Evolutionary conservation across 2,113 vertebrate genomes (phyloP).

Genomic region (Phalacrocorax carbo): DNA sequence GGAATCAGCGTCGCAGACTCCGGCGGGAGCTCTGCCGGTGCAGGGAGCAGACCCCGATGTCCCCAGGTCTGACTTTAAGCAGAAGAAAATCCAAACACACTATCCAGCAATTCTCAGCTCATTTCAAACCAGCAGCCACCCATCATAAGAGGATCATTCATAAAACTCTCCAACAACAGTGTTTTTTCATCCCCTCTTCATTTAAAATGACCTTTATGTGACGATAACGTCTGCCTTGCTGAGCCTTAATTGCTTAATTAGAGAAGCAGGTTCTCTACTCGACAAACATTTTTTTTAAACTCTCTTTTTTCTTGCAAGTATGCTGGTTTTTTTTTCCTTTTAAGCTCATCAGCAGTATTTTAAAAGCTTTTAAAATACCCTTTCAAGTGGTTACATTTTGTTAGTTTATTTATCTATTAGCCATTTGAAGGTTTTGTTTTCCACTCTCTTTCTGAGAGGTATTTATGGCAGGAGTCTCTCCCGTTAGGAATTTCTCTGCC

Average conservation of each 20-base stretch:
- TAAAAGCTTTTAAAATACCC: neutral
- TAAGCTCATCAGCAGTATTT: conserved; percentile 10
- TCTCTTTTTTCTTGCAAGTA: neutral
- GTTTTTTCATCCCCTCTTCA: conserved; percentile 25
- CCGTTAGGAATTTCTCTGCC: neutral
- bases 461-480: neutral
- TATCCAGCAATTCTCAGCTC: neutral
- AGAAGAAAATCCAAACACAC: neutral
- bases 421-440: neutral
- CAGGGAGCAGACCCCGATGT: neutral
- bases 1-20: rapidly evolving
- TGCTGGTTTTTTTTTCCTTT: conserved; percentile 10
- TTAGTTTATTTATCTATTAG: neutral
- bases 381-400: neutral
- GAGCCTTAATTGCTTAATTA: conserved; percentile 73
- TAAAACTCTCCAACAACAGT: neutral
- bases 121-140: conserved; percentile 1
- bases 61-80: neutral
- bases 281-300: conserved; percentile 50
- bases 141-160: neutral
- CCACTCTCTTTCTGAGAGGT: neutral
- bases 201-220: conserved; percentile 69
- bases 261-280: conserved; percentile 46
- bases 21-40: neutral
- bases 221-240: conserved; percentile 53